Evolutionary conservation across 2,888 invertebrate species (phyloP), one percentile per base, ranked within the genome.

Genomic region (Stenurella melanura): DNA sequence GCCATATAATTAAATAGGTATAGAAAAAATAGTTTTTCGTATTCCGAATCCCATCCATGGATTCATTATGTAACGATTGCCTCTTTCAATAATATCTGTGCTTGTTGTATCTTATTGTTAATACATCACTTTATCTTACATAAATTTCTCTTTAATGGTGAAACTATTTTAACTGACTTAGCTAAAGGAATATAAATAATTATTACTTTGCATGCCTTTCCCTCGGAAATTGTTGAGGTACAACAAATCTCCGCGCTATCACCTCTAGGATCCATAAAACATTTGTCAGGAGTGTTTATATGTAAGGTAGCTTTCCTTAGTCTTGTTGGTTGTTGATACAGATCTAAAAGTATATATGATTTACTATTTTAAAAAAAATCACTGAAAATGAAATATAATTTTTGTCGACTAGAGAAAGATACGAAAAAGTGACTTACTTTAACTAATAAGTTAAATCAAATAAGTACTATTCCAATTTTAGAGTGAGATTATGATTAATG

Each of bases 191-290:
- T 42, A 42, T 42, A 42, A 12, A 69, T 54, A 73, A 67, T 26
- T 26, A 50, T 78, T 79, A 89, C 89, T 84, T 88, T 89, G 78
- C 89, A 89, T 69, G 89, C 89, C 84, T 89, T 89, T 72, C 89
- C 89, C 82, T 89, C 88, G 19, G 82, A 79, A 72, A 89, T 83
- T 9, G 84, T 88, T 0, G 89, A 89, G 34, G 87, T 86, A 19
- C 88, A 88, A 75, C 89, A 89, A 21, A 89, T 83, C 81, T 88
- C 87, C 6, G 78, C 70, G 15, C 80, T 81, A 50, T 80, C 74
- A 38, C 80, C 81, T 38, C 84, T 78, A 19, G 76, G 76, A 67
- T 84, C 84, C 74, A 85, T 86, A 69, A 86, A 85, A 81, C 89
- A 89, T 78, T 85, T 87, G 58, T 83, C 80, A 74, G 86, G 85